A percentile compares a stretch with the other conserved stretches of the same genome.
Conservation (phyloP, 2,113 vertebrate species). For the Salminus brasiliensis region DNA sequence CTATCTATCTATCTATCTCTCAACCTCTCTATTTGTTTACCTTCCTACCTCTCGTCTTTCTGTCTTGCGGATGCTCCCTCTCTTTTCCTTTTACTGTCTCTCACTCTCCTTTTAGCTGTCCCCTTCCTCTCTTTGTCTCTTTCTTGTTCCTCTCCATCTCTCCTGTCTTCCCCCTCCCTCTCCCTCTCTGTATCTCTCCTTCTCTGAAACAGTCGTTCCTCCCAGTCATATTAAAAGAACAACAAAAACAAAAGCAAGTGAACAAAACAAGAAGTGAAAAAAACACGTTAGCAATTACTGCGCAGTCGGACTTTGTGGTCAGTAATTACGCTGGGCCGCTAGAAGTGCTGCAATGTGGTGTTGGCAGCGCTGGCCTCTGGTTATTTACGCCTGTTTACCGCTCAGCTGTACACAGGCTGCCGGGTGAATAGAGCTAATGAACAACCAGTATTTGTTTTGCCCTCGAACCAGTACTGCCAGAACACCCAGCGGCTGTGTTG, state of each 20-base stretch:
- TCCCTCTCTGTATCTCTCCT: background rate
- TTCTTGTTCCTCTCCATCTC: too few species aligned
- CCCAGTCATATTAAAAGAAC: background rate
- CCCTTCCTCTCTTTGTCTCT: too few species aligned
- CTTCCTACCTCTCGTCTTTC: background rate
- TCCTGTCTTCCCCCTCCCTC: background rate
- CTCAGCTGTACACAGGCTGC: background rate
- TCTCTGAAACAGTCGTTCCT: background rate
- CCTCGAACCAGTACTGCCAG: conserved; percentile 22
- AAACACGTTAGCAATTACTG: conserved; percentile 18
- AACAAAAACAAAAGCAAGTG: conserved; percentile 10
- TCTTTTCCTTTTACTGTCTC: too few species aligned
- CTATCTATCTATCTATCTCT: background rate
- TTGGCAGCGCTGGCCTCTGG: conserved; percentile 8
- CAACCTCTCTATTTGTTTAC: background rate
- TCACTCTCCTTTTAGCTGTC: too few species aligned
- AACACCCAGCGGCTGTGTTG: background rate
- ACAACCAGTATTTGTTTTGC: conserved; percentile 24
- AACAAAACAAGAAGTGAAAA: background rate
- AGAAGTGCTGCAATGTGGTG: conserved; percentile 14
- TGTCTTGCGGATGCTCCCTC: too few species aligned
- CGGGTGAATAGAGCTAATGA: conserved; percentile 20
- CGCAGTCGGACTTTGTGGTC: conserved; percentile 13
- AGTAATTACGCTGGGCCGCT: conserved; percentile 36
- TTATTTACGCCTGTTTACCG: conserved; percentile 40